Conservation (phyloP, 2,888 invertebrate genomes). For the Pristionchus japonicus region DNA sequence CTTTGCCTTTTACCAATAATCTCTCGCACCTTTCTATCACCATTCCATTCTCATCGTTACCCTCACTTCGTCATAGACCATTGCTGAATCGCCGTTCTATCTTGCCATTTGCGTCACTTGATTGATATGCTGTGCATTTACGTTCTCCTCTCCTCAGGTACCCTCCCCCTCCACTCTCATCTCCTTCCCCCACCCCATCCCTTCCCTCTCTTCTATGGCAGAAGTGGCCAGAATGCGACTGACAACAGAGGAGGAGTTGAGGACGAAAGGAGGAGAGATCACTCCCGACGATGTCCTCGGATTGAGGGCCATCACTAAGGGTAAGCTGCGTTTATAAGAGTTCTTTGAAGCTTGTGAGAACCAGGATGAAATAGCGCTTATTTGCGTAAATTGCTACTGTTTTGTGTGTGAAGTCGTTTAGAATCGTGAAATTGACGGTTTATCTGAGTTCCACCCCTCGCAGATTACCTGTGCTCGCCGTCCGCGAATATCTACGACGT, state of each 20-base stretch:
- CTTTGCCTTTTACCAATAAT: conserved; percentile 13
- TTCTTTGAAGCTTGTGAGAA: not conserved
- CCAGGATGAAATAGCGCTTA: not conserved
- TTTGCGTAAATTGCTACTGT: no score
- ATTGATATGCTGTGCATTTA: not conserved
- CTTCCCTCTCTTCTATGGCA: not conserved
- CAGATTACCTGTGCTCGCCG: conserved; percentile 90
- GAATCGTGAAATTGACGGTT: no score
- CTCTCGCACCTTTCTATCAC: not conserved
- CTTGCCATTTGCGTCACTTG: not conserved
- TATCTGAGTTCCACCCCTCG: no score
- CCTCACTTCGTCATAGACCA: not conserved
- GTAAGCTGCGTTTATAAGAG: not conserved
- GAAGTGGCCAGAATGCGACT: conserved; percentile 26
- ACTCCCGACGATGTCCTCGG: conserved; percentile 45
- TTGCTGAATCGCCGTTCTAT: not conserved
- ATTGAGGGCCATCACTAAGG: conserved; percentile 40
- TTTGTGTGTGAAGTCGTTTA: no score
- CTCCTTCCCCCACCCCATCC: not conserved
- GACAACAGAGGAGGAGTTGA: conserved; percentile 44
- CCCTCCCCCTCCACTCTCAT: not conserved
- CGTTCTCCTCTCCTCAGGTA: not conserved
- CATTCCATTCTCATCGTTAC: not conserved
- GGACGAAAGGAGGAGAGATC: conserved; percentile 30
- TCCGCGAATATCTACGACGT: conserved; percentile 97